A percentile compares a stretch with the other conserved stretches of the same genome.
Evolutionary conservation across 1,140 invertebrate genomes (phyloP).

Genomic region (Potamilus streckersoni): DNA sequence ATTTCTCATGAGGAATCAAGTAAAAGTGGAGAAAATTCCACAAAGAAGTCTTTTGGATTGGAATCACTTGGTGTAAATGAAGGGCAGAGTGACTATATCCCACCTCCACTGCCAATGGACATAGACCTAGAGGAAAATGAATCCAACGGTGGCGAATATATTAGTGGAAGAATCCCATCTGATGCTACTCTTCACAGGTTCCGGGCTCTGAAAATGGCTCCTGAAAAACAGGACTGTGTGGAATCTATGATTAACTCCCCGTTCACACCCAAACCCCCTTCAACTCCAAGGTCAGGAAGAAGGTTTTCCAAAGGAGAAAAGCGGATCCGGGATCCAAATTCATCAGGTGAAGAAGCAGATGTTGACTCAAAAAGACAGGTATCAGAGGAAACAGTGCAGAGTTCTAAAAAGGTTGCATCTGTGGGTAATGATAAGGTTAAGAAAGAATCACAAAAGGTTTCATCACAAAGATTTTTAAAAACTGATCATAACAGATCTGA

Average conservation of each 20-base stretch:
- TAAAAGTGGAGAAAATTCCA: too few relatives aligned
- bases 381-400: slow-evolving; percentile 16
- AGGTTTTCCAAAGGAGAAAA: slow-evolving; percentile 50
- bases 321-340: slow-evolving; percentile 42
- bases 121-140: slow-evolving; percentile 30
- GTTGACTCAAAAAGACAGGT: slow-evolving; percentile 41
- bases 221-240: slow-evolving; percentile 40
- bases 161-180: slow-evolving; percentile 38
- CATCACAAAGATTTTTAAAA: too few relatives aligned
- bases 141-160: slow-evolving; percentile 12
- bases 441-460: slow-evolving; percentile 13
- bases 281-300: slow-evolving; percentile 45
- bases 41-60: too few relatives aligned
- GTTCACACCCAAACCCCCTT: slow-evolving; percentile 57
- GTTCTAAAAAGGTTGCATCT: slow-evolving; percentile 18
- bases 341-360: slow-evolving; percentile 48
- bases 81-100: too few relatives aligned
- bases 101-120: slow-evolving; percentile 29
- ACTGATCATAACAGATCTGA: too few relatives aligned
- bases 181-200: slow-evolving; percentile 51
- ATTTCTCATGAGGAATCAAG: too few relatives aligned
- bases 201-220: slow-evolving; percentile 48
- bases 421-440: slow-evolving; percentile 18
- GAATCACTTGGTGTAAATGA: too few relatives aligned
- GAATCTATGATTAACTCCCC: slow-evolving; percentile 50